Evolutionary conservation across 2,797 vertebrate genomes (phyloP).

Genomic region (Sebastes cheni): DNA sequence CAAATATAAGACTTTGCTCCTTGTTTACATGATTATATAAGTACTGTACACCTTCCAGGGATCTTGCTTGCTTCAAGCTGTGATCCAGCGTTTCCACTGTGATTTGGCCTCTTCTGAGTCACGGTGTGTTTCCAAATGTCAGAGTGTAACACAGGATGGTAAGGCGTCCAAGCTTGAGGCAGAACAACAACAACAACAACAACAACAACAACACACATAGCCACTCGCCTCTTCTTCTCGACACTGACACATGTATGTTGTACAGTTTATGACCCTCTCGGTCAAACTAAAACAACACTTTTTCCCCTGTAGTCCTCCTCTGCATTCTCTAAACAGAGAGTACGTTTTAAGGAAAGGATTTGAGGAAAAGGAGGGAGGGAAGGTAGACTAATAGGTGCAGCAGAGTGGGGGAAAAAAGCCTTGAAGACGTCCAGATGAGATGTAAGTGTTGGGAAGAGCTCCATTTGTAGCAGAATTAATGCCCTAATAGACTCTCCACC

Average conservation of each 20-base stretch:
- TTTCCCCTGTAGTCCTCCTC: not conserved
- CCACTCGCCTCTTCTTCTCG: slow-evolving; percentile 6
- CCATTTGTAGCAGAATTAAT: slow-evolving; percentile 70
- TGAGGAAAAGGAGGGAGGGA: not conserved
- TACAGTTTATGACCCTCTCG: not conserved
- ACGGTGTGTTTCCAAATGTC: slow-evolving; percentile 61
- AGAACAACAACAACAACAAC: slow-evolving; percentile 18
- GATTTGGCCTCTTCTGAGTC: slow-evolving; percentile 53
- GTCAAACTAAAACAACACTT: slow-evolving; percentile 9
- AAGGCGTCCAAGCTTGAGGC: slow-evolving; percentile 39
- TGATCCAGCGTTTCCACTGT: slow-evolving; percentile 2
- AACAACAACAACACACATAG: not conserved
- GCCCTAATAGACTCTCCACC: slow-evolving; percentile 68
- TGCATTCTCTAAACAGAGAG: not conserved
- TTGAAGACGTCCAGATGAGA: slow-evolving; percentile 33
- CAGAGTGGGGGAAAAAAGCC: not conserved
- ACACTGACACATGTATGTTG: slow-evolving; percentile 7
- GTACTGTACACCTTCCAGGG: slow-evolving; percentile 27
- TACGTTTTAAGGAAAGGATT: not conserved
- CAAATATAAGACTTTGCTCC: slow-evolving; percentile 4
- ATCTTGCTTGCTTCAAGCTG: slow-evolving; percentile 15
- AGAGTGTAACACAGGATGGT: slow-evolving; percentile 43
- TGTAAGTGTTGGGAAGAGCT: slow-evolving; percentile 58
- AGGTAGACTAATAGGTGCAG: not conserved
- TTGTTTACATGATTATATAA: slow-evolving; percentile 43